Evolutionary conservation across 2,797 vertebrate genomes (phyloP), one percentile per base, ranked within the genome.

Genomic region (Eremophila alpestris): DNA sequence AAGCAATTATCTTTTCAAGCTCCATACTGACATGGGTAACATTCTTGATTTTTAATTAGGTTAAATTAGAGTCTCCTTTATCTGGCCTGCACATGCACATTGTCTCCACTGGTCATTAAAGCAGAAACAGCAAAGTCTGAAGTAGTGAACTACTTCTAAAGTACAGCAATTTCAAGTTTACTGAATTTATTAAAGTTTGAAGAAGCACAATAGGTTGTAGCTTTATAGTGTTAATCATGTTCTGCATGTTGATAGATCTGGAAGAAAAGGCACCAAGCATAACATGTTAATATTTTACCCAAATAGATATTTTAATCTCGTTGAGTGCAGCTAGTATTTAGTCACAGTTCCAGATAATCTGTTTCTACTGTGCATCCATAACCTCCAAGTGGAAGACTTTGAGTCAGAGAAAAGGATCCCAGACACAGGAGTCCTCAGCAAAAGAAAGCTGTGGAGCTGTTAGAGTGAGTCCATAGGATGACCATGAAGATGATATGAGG

Each of bases 21-120:
- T 52, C 20, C 56, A 49, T 86, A 21, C 79, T 83, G 80, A 80
- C 80, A 81, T 36, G 74, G 36, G 38, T 85, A 83, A 67, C 74
- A 83, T 45, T 74, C 68, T 74, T 93, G 70, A 85, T 93, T 95
- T 85, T 93, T 93, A 87, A 93, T 82, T 89, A 91, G 34, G 52
- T 80, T 89, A 73, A 91, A 80, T 91, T 83, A 85, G 52, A 87
- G 56, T 21, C 63, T 91, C n/a, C 90, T 93, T 94, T 74, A 71
- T 78, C 69, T 90, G 77, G 34, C 41, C 68, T 91, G 60, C 48
- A 79, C 51, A 54, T 29, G 27, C 58, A 83, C 48, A 45, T 85
- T 56, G 82, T 87, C 23, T 70, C 48, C 34, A 41, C 38, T 71
- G 56, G 79, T 55, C 83, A 77, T 91, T 83, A 91, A 86, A 71